Evolutionary conservation across 1,140 invertebrate species (phyloP), one percentile per base, ranked within the genome.

Genomic region (Sinella curviseta): DNA sequence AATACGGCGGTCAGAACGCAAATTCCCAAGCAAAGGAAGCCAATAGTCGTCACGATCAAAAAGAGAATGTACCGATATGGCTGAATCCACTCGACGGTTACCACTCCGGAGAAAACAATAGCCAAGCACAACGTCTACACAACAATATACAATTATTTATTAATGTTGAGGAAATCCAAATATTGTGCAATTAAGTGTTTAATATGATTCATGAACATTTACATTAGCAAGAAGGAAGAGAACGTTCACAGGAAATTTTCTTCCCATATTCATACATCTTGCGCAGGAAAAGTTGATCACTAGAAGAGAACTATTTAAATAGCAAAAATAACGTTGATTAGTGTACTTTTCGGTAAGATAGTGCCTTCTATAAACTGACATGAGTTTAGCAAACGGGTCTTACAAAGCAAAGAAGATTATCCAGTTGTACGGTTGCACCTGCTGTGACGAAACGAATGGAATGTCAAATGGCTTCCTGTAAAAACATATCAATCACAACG

Each of bases 321-420:
- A 57, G 4, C n/a, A n/a, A 12, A 76, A 36, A 54, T 3, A 12
- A n/a, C n/a, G 33, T 16, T 76, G 24, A 4, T 33, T 17, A 57
- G 24, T 28, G 55, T 60, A 55, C 20, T 33, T n/a, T n/a, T n/a
- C n/a, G n/a, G n/a, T n/a, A n/a, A n/a, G n/a, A n/a, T n/a, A n/a
- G n/a, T n/a, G n/a, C n/a, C n/a, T n/a, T 24, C 31, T 35, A 48
- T 30, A 57, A 3, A 77, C 8, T 30, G 35, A 36, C 3, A n/a
- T 39, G 28, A 36, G 2, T 75, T 34, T n/a, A 24, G 4, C 3
- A 74, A 74, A 28, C 4, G 4, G n/a, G 17, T 74, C 75, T 80
- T 74, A 77, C 79, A 77, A 36, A 30, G 75, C 76, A 74, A 77
- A 16, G 74, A 80, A 80, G 26, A 77, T 80, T n/a, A 80, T 33